Percentiles rank a stretch among this genome's conserved stretches.
Conservation (phyloP, 2,113 vertebrate genomes). For the Notechis scutatus region DNA sequence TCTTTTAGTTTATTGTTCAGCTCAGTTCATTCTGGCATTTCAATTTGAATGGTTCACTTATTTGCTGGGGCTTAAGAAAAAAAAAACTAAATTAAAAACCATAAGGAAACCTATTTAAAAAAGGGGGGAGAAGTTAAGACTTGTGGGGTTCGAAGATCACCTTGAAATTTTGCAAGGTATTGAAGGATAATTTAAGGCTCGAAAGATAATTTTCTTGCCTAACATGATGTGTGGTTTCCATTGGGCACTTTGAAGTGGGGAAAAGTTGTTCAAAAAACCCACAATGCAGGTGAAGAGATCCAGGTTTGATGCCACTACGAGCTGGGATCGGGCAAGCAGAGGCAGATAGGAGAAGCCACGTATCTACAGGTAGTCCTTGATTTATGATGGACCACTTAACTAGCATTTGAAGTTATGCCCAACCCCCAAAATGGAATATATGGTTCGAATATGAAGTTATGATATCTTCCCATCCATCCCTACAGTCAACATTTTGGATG, state of each 20-base stretch:
- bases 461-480: no score
- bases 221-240: conserved; percentile 33
- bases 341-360: fast-evolving
- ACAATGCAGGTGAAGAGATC: conserved; percentile 53
- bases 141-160: conserved; percentile 52
- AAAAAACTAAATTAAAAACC: conserved; percentile 59
- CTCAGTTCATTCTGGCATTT: conserved; percentile 72
- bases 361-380: not conserved
- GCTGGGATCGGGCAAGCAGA: no score
- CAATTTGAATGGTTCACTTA: conserved; percentile 70
- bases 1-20: conserved; percentile 82
- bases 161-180: conserved; percentile 60
- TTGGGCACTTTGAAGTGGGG: conserved; percentile 27
- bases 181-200: conserved; percentile 53
- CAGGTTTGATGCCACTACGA: not conserved
- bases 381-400: not conserved
- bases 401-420: not conserved
- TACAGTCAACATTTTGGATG: no score
- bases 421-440: not conserved
- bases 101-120: conserved; percentile 61
- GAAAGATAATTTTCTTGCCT: not conserved
- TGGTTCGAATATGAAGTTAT: no score
- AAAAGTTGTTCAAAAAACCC: conserved; percentile 23
- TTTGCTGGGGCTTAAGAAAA: conserved; percentile 68
- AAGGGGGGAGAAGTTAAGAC: conserved; percentile 56